Evolutionary conservation across 64 coral and sea anemone genomes (phyloP), one percentile per base, ranked within the genome.

Genomic region (Cladopsammia gracilis): DNA sequence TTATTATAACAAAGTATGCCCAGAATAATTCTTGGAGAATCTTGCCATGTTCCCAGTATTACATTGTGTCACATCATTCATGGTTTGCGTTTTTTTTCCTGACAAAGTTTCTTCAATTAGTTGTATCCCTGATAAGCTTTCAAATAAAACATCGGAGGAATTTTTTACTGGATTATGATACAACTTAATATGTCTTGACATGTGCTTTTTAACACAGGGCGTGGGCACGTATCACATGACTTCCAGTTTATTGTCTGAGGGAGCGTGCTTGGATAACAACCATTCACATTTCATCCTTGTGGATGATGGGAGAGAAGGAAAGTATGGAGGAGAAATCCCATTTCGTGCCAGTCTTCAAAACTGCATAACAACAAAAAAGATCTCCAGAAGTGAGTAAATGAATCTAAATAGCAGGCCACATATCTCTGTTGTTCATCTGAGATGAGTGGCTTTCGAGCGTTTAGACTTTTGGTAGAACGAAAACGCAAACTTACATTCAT

Each of bases 181-280:
- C n/a, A n/a, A n/a, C n/a, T n/a, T 76, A 0, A 76, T 18, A 64
- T 13, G 0, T 43, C 24, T 64, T 3, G 44, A 11, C 8, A 12
- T 12, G 22, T 7, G 3, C 47, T 65, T 46, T 43, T 70, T 22
- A 1, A 50, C 57, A 70, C 59, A 97, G 96, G 92, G 83, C 51
- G 75, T 92, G 25, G 92, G 91, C 70, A 66, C 88, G 65, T 97
- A 97, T 60, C 96, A 93, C 46, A 97, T 97, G 96, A 94, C 96
- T 75, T 94, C 96, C 54, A 97, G 96, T 18, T 81, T 94, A 75
- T 67, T 58, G 52, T 97, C 96, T 70, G 7, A 14, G 6, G 93
- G 93, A 10, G 87, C 93, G 15, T 89, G 87, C 13, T 61, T 95
- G 68, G 93, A 95, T 43, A 90, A 89, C 53, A 95, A 95, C 57